Conservation (phyloP, 1,140 invertebrate species). For the Apolygus lucorum region DNA sequence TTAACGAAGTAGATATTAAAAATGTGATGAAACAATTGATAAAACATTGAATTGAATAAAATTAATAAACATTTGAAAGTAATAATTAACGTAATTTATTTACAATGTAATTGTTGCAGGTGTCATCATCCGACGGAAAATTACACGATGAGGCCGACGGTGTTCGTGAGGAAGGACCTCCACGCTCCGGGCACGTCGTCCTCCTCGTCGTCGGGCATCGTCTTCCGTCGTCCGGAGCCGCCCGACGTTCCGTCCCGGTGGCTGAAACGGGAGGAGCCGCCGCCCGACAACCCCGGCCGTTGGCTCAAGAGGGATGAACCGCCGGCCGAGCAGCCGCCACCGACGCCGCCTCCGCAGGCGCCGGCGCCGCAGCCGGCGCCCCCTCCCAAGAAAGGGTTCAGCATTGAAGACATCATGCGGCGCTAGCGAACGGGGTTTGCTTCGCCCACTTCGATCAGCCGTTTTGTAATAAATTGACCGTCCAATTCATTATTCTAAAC, state of each 20-base stretch:
- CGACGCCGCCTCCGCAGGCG: slow-evolving; percentile 15
- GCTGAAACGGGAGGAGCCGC: slow-evolving; percentile 14
- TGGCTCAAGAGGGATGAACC: slow-evolving; percentile 7
- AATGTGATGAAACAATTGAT: too few species aligned
- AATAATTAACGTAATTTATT: too few species aligned
- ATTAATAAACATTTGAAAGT: too few species aligned
- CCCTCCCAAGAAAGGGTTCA: slow-evolving; percentile 55
- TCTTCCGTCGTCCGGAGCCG: slow-evolving; percentile 28
- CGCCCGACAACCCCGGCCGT: background rate
- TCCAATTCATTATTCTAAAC: too few species aligned
- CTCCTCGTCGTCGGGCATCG: background rate
- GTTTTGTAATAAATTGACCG: too few species aligned
- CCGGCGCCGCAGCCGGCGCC: slow-evolving; percentile 34
- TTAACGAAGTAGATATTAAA: too few species aligned
- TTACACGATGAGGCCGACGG: slow-evolving; percentile 31
- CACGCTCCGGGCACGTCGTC: slow-evolving; percentile 26
- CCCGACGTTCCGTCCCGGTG: slow-evolving; percentile 18
- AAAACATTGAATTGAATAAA: too few species aligned
- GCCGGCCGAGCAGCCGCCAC: slow-evolving; percentile 17
- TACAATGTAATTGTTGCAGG: too few species aligned
- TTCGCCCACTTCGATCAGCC: too few species aligned
- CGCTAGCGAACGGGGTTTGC: slow-evolving; percentile 17
- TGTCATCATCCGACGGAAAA: slow-evolving; percentile 28
- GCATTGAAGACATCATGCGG: slow-evolving; percentile 69
- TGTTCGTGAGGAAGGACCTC: slow-evolving; percentile 32